Percentiles rank a stretch among this genome's conserved stretches.
phyloP scores from a whole-genome alignment of 2,113 vertebrate species.

The Leptobrachium ailaonicum region DNA sequence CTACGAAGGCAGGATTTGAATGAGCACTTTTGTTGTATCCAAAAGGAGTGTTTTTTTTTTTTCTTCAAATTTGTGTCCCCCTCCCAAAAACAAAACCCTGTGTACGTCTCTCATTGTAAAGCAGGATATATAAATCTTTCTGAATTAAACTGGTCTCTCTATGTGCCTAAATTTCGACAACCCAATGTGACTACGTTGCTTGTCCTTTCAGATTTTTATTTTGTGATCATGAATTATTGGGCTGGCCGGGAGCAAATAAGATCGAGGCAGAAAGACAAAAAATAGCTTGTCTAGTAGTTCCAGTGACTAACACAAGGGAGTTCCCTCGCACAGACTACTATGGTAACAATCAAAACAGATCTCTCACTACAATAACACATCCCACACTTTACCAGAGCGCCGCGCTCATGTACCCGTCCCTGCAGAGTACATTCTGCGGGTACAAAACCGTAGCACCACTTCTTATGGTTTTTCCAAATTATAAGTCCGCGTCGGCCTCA shows the following conservation, averaged over 20 bases:
- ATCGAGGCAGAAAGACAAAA: neutral
- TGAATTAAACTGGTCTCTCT: no score
- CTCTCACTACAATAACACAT: slow-evolving; percentile 18
- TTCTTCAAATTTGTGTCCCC: no score
- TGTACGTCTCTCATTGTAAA: no score
- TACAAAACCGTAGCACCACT: neutral
- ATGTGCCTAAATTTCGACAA: no score
- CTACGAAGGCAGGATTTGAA: no score
- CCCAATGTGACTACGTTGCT: no score
- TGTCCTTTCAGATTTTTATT: neutral
- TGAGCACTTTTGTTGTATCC: no score
- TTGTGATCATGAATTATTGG: no score
- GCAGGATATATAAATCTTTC: no score
- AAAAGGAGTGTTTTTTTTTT: no score
- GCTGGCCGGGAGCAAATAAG: neutral
- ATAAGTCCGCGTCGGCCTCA: neutral
- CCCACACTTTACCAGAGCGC: slow-evolving; percentile 33
- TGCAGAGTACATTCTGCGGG: neutral
- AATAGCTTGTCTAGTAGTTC: slow-evolving; percentile 18
- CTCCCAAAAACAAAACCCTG: no score
- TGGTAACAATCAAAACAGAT: slow-evolving; percentile 51
- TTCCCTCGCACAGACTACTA: slow-evolving; percentile 38
- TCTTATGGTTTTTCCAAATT: slow-evolving; percentile 6
- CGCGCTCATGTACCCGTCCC: slow-evolving; percentile 49
- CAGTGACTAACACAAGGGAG: slow-evolving; percentile 52